Evolutionary conservation across 2,888 invertebrate species (phyloP), one percentile per base, ranked within the genome.

Genomic region (Desoria tigrina): DNA sequence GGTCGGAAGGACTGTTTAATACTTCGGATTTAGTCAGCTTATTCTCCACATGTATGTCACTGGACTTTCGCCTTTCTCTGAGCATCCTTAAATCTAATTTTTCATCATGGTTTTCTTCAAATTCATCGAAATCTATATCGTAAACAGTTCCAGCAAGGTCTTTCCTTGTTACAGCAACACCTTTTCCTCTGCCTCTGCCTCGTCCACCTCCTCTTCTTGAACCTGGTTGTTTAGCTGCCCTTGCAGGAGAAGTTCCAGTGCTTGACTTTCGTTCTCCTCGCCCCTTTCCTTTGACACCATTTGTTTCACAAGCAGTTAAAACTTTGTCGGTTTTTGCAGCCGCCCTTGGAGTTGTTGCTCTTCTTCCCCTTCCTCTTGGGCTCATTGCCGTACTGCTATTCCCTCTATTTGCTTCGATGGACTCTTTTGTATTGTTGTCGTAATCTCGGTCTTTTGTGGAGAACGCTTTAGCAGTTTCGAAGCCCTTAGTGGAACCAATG

Each of bases 101-200:
- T 68, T 89, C 88, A 73, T 85, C 87, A 9, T 87, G 85, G 49
- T 78, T 78, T 58, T 78, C 78, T 60, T 78, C 78, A 66, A 90
- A 86, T 78, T 92, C 92, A 77, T 92, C 92, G 71, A 92, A 89
- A 79, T 92, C 88, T 73, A 90, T 86, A 79, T 90, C 94, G 77
- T 92, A 94, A 1, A 93, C 93, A 1, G 93, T 93, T 9, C 93
- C 79, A 26, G 76, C 77, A 32, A 79, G 70, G 63, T 77, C 78
- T 54, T 78, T 78, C 7, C 74, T 50, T 0, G 71, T 66, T 1
- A 69, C 73, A 23, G 73, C 67, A 14, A 73, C 28, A 23, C 67
- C 66, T 64, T 72, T 79, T 2, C 82, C 82, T 45, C 83, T 79
- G 1, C 83, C 83, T 72, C 81, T 77, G 1, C 84, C 82, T 18